Base-by-base conservation (phyloP, 2,888 invertebrate genomes). In the Heliconius ethilla region DNA sequence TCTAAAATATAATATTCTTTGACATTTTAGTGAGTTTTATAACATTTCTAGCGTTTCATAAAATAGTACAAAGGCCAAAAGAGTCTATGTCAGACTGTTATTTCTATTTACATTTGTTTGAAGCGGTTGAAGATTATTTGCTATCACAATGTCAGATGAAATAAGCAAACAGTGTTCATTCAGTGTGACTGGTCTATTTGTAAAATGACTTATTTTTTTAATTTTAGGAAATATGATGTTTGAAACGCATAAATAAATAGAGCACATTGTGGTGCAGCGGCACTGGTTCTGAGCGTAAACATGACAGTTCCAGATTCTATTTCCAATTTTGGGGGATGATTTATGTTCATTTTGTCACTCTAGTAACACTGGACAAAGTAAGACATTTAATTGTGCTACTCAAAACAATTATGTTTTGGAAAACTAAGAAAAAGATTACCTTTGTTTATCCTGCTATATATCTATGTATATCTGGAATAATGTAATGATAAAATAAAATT, bases 91-190 rank as follows among this genome's bases (percentile, higher is more conserved):
- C 59, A 72, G 33, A 72, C 72, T 37, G 72, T 72, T 72, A 72
- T 72, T 72, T 72, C n/a, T 72, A 72, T 72, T 72, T 72, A 33
- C 72, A 70, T 72, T 59, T 72, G n/a, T 59, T 72, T 72, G 59
- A 33, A 72, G 65, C 6, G 62, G 40, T 29, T 40, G 45, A 37
- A 65, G 62, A 74, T 27, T 74, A 62, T 74, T 74, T 74, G 63
- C 74, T 74, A 63, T 73, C 62, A 73, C 72, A 55, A 72, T 73
- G 73, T 73, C 73, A 73, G 37, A 62, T 73, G 63, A 74, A 74
- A 63, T 74, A 63, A 63, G 63, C 63, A 62, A 74, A 74, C 40
- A 65, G 25, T 27, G 40, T 40, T 25, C 22, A 27, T 74, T 74
- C 73, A 74, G 25, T 40, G 40, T 40, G 37, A 37, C 33, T 22